Base-by-base conservation (phyloP, 2,797 vertebrate genomes). In the Sebastes itinus region DNA sequence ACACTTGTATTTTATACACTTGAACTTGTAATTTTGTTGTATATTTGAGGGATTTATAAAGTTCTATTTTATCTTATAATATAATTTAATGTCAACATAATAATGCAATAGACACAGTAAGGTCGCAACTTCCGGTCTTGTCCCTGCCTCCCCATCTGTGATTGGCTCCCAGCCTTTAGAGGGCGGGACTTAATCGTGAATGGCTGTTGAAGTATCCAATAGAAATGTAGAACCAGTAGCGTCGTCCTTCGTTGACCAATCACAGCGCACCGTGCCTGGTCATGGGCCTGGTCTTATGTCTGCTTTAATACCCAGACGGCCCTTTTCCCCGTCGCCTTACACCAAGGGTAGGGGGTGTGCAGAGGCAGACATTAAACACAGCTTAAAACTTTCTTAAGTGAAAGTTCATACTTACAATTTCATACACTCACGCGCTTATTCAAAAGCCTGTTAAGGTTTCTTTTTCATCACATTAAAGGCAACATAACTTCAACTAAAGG, bases 261-360 rank as follows among this genome's bases (percentile, higher is more conserved):
- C 28, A 81, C 18, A 79, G 35, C 23, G 56, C 63, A 11, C 62
- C 69, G 14, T 89, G 78, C 86, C 77, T 58, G 86, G 78, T 7
- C 69, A 81, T 78, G 87, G 87, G 90, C 72, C 32, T 67, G 85
- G 80, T 84, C 87, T 90, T 86, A 86, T 83, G 16, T 23, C 35
- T n/a, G 63, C 85, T 81, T 90, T 87, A 88, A 93, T 76, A 84
- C 58, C 1, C 2, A 2, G 32, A 14, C 78, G 20, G 74, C 60
- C 84, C 85, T 85, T 90, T 89, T 78, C 78, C 83, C 88, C 80
- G 18, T 78, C 74, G 93, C 95, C 94, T 96, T 90, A 91, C 88
- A 66, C 95, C 94, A 79, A 95, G 96, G 96, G 96, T 96, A 94
- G 90, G 95, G 96, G 94, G 95, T 96, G 96, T 96, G 96, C 95